These are phyloP conservation scores for Bothrops jararaca DNA, from an alignment of 2,113 vertebrate species.

Conservation along the genomic window DNA sequence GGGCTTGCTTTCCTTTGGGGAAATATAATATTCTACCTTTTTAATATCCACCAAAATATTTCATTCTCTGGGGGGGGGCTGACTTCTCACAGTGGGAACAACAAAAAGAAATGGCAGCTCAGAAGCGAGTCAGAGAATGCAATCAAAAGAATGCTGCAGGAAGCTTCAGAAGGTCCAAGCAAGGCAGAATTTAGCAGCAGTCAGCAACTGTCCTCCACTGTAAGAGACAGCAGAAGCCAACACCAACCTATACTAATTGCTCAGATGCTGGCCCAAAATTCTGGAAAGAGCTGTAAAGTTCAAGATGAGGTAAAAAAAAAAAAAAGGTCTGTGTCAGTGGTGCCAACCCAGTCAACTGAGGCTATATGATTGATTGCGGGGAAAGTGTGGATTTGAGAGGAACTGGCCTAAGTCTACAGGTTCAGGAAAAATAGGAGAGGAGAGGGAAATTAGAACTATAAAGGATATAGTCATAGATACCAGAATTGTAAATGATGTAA, in stretches of 20 bases:
- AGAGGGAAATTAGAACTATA: background rate
- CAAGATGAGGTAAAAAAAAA: background rate
- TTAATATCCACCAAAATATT: too few relatives aligned
- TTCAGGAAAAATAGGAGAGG: background rate
- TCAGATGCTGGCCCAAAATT: background rate
- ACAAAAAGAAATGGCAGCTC: background rate
- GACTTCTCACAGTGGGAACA: background rate
- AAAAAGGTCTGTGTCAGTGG: background rate
- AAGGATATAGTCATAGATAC: background rate
- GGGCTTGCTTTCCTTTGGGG: too few relatives aligned
- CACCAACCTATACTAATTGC: background rate
- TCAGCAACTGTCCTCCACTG: background rate
- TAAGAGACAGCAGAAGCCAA: background rate
- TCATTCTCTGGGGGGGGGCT: too few relatives aligned
- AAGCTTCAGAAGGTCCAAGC: background rate
- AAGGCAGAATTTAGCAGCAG: background rate
- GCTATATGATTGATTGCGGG: background rate
- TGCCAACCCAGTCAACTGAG: background rate
- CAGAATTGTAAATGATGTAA: background rate
- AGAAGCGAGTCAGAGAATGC: background rate
- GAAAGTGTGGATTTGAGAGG: background rate
- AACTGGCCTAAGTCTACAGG: background rate
- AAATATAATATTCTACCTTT: too few relatives aligned
- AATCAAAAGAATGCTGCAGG: background rate
- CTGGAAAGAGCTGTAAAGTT: background rate